phyloP scores from a whole-genome alignment of 2,888 invertebrate genomes.

The Zaprionus lineosus region DNA sequence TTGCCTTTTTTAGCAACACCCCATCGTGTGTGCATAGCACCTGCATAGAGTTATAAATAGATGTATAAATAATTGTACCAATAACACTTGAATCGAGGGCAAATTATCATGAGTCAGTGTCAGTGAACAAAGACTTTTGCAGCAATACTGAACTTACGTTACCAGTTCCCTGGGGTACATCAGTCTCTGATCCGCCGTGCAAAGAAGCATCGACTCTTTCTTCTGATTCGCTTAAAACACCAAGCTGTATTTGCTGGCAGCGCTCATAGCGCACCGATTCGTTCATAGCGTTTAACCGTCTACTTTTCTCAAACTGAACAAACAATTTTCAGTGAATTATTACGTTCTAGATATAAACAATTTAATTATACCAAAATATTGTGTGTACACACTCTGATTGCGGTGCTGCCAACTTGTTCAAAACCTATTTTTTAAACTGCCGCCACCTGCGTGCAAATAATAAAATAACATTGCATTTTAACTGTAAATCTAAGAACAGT shows the following conservation, averaged over 20 bases:
- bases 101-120: conserved; percentile 52
- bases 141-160: conserved; percentile 60
- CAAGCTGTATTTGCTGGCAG: conserved; percentile 69
- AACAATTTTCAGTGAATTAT: conserved; percentile 53
- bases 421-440: background rate
- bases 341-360: conserved; percentile 64
- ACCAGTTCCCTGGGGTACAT: conserved; percentile 53
- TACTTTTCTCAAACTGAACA: background rate
- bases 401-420: conserved; percentile 28
- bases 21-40: conserved; percentile 91
- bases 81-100: background rate
- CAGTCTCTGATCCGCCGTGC: conserved; percentile 33
- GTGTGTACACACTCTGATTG: conserved; percentile 40
- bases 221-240: conserved; percentile 60
- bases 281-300: conserved; percentile 58
- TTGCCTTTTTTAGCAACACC: conserved; percentile 87
- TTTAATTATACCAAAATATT: conserved; percentile 22
- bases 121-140: conserved; percentile 29
- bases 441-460: too few relatives aligned
- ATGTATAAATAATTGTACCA: too few relatives aligned
- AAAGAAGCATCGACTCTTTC: conserved; percentile 17
- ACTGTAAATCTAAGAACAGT: too few relatives aligned
- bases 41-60: too few relatives aligned
- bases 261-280: conserved; percentile 75
- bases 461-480: too few relatives aligned